A percentile compares a stretch with the other conserved stretches of the same genome.
phyloP scores from a whole-genome alignment of 2,797 vertebrate species.

The Anguilla marmorata region DNA sequence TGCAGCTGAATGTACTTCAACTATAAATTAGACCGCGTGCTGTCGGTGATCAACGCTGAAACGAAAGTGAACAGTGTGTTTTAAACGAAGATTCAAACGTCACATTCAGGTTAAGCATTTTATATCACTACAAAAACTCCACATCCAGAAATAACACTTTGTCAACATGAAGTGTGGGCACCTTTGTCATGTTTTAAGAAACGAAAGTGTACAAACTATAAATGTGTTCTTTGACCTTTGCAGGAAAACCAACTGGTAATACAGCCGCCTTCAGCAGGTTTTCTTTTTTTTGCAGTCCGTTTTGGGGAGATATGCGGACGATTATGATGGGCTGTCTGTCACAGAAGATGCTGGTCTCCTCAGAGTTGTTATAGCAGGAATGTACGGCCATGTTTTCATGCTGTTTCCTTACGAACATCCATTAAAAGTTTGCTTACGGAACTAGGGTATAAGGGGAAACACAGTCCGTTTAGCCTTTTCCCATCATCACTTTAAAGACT shows the following conservation, averaged over 20 bases:
- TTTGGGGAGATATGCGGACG: conserved; percentile 45
- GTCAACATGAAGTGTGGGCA: not conserved
- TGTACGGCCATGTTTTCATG: conserved; percentile 37
- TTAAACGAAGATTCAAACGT: not conserved
- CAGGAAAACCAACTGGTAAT: conserved; percentile 37
- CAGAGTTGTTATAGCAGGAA: conserved; percentile 38
- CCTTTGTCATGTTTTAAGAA: not conserved
- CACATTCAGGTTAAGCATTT: not conserved
- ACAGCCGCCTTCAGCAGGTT: not conserved
- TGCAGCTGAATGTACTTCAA: not conserved
- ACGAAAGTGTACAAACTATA: not conserved
- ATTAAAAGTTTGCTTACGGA: not conserved
- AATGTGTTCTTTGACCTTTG: not conserved
- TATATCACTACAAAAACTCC: not conserved
- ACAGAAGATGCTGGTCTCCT: conserved; percentile 35
- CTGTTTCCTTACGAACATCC: conserved; percentile 21
- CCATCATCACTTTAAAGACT: not conserved
- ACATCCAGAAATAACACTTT: not conserved
- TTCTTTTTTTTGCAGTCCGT: not conserved
- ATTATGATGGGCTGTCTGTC: conserved; percentile 37
- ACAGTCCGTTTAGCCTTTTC: not conserved
- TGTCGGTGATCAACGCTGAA: not conserved
- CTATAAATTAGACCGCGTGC: not conserved
- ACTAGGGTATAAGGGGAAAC: not conserved
- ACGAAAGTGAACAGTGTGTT: not conserved